These are phyloP conservation scores for Drosophila repleta DNA, from an alignment of 1,140 invertebrate genomes.

Conservation along the genomic window DNA sequence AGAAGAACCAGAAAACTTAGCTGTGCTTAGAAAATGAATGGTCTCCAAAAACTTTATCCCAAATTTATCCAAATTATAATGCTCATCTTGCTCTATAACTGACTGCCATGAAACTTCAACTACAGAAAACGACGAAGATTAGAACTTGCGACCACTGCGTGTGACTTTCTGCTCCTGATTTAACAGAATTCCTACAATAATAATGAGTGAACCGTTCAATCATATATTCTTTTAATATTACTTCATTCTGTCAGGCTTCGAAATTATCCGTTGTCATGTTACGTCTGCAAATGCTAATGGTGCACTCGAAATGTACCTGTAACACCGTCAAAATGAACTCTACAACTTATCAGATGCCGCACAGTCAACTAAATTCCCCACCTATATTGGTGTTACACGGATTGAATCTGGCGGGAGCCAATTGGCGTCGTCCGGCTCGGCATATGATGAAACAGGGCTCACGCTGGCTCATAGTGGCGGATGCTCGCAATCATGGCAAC, in stretches of 20 bases:
- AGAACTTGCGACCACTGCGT: too few species aligned
- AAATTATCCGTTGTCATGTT: background rate
- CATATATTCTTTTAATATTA: background rate
- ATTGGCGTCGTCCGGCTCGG: constrained; percentile 87
- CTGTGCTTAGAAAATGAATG: too few species aligned
- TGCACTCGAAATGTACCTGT: too few species aligned
- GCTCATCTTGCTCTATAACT: too few species aligned
- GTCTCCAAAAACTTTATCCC: too few species aligned
- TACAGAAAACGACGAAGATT: too few species aligned
- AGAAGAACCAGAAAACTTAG: too few species aligned
- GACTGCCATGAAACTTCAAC: too few species aligned
- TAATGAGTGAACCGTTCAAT: too few species aligned
- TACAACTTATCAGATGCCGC: constrained; percentile 15
- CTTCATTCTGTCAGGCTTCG: background rate
- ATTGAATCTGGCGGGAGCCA: constrained; percentile 91
- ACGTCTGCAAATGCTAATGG: background rate
- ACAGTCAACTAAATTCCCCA: constrained; percentile 25
- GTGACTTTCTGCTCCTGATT: too few species aligned
- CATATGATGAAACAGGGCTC: constrained; percentile 20
- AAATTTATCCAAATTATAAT: too few species aligned
- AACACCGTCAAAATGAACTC: constrained; percentile 24
- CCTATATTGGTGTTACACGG: constrained; percentile 93
- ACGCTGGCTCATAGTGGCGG: constrained; percentile 88
- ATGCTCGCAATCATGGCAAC: constrained; percentile 95
- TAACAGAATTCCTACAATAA: too few species aligned